Base-by-base conservation (phyloP, 2,113 vertebrate genomes). In the Trichomycterus rosablanca region DNA sequence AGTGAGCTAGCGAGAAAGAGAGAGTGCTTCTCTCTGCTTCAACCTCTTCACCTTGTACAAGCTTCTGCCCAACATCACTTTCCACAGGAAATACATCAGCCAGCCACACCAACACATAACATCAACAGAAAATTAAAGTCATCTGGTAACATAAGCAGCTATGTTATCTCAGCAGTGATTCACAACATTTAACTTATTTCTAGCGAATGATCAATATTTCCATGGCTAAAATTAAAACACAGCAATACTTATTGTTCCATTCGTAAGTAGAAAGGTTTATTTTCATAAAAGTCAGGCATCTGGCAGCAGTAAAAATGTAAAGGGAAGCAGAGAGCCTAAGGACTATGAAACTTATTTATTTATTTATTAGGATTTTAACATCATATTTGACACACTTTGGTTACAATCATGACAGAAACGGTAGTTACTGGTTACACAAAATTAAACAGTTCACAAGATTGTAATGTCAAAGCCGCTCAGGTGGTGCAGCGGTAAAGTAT, bases 121-220 rank as follows among this genome's bases (percentile, higher is more conserved):
- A 16, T 35, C 40, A 45, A 58, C 28, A 52, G 39, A 51, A 32
- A 51, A 50, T 4, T 7, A 30, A 22, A 11, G 16, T 22, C 26
- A 15, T 56, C 35, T 40, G 12, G 35, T 16, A 28, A 37, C 35
- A 22, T 45, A 28, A 45, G 44, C 55, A 59, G 7, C 50, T 37
- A 35, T 10, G 7, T 8, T 9, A 7, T 46, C 5, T 56, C 30
- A 55, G 6, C 24, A 49, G 34, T 43, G 34, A 60, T 50, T 71
- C 62, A 71, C 44, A 22, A 50, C 63, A 55, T 70, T 11, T 70
- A 14, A 34, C 32, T 59, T 30, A 40, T 65, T 59, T 55, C 19
- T 40, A 2, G 37, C 20, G 44, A 20, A 56, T 61, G 56, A 66
- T 46, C 63, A 71, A 50, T 24, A 59, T 66, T 71, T 71, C 57